Base-by-base conservation (phyloP, 2,888 invertebrate species). In the Oscheius sp. region DNA sequence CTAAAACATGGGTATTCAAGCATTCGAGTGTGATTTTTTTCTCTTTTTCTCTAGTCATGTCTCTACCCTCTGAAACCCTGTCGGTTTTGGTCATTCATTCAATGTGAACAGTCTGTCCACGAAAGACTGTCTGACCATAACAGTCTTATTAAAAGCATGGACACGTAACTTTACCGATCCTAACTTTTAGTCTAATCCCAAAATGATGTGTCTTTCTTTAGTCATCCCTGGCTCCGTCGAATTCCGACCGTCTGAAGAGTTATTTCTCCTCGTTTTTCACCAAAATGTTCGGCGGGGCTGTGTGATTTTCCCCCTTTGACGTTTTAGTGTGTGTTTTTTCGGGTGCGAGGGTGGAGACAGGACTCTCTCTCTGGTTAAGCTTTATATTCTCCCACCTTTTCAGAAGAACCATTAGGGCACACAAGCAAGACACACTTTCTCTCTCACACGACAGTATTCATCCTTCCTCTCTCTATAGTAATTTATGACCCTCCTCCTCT, bases 221-320 rank as follows among this genome's bases (percentile, higher is more conserved):
- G 42, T 42, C 42, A 7, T 42, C 42, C 42, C 42, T n/a, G 33
- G 55, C 68, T n/a, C 68, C 68, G 55, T 55, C 68, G 42, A 58
- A 33, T 48, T 42, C 62, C 50, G 70, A 74, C 29, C 68, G 70
- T 29, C 35, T 74, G 62, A 57, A 59, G 70, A 60, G 55, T 51
- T 74, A 70, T 70, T 74, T 74, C 62, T 60, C 70, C 32, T 70
- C 74, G 37, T 50, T 74, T 53, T 74, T 74, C 63, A 42, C 60
- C n/a, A 70, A 53, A 70, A 70, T 74, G 74, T 74, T 74, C 59
- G 74, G 74, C 21, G 21, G 21, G 48, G 65, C 29, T 33, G 51
- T 47, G 53, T 53, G 68, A 32, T 13, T 33, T 13, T 32, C 21
- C 55, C 21, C 55, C 55, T 32, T 55, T 32, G n/a, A 55, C 32